These are phyloP conservation scores for Dioctria linearis DNA, from an alignment of 2,888 invertebrate genomes.

Conservation along the genomic window DNA sequence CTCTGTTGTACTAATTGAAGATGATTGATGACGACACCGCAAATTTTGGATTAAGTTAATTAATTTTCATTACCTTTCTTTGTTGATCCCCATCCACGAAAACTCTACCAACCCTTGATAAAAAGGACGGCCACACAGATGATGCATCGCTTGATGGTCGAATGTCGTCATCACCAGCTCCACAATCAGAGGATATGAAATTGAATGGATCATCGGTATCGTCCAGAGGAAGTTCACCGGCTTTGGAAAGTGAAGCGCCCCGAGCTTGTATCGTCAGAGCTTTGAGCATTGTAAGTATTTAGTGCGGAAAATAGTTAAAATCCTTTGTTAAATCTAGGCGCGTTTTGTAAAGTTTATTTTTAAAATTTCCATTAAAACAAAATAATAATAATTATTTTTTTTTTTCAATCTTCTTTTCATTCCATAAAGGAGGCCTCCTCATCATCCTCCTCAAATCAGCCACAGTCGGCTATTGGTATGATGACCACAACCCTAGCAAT, in stretches of 20 bases:
- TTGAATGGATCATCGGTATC: constrained; percentile 66
- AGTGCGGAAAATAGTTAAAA: neutral
- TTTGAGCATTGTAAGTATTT: constrained; percentile 70
- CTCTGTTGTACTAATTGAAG: constrained; percentile 55
- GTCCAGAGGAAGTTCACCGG: constrained; percentile 69
- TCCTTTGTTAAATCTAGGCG: neutral
- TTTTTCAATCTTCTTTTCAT: neutral
- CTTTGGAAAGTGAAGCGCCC: constrained; percentile 59
- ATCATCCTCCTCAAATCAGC: constrained; percentile 58
- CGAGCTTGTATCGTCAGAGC: constrained; percentile 68
- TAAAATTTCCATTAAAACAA: neutral
- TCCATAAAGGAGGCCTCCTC: constrained; percentile 59
- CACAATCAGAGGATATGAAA: constrained; percentile 66
- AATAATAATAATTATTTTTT: neutral
- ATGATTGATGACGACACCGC: constrained; percentile 59
- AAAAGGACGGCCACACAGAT: constrained; percentile 66
- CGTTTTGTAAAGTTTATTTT: neutral
- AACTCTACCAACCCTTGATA: neutral
- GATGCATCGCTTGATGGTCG: constrained; percentile 67
- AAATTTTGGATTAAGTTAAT: constrained; percentile 57
- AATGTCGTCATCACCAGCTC: constrained; percentile 66
- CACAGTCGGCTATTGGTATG: constrained; percentile 62
- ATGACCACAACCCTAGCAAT: constrained; percentile 67
- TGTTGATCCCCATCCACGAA: neutral
- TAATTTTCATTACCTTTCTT: constrained; percentile 58